Conservation (phyloP, 2,113 vertebrate species). For the Anolis sagrei region DNA sequence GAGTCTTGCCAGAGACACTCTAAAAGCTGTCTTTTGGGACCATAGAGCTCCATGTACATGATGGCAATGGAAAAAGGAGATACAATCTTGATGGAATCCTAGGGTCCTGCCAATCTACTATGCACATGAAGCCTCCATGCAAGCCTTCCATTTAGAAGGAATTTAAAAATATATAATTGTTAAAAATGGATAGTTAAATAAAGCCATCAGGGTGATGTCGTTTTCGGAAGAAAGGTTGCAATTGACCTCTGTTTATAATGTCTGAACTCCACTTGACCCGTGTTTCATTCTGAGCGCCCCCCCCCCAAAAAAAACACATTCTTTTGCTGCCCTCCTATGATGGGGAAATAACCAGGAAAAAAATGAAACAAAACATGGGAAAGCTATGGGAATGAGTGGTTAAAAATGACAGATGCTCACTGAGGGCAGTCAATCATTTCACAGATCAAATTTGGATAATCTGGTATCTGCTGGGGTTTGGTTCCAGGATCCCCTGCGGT, state of each 20-base stretch:
- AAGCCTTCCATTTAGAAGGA: not conserved
- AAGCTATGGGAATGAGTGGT: too few relatives aligned
- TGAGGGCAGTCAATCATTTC: too few relatives aligned
- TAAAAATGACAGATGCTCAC: too few relatives aligned
- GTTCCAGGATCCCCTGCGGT: too few relatives aligned
- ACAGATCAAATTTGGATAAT: too few relatives aligned
- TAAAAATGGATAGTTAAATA: not conserved
- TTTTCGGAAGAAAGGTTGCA: not conserved
- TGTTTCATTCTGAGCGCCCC: not conserved
- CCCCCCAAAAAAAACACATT: too few relatives aligned
- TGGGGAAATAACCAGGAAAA: not conserved
- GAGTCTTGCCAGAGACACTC: slow-evolving; percentile 18
- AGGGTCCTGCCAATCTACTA: not conserved
- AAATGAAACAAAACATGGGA: not conserved
- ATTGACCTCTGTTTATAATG: not conserved
- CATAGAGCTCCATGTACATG: not conserved
- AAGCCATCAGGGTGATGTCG: slow-evolving; percentile 2
- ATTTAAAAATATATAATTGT: not conserved
- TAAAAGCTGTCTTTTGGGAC: not conserved
- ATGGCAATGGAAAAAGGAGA: slow-evolving; percentile 16
- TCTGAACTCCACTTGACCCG: not conserved
- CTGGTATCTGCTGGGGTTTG: too few relatives aligned
- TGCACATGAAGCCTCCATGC: not conserved
- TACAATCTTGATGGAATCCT: not conserved
- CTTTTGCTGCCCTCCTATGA: not conserved